These are phyloP conservation scores for Brassicogethes aeneus DNA, from an alignment of 2,888 invertebrate species.

Conservation along the genomic window DNA sequence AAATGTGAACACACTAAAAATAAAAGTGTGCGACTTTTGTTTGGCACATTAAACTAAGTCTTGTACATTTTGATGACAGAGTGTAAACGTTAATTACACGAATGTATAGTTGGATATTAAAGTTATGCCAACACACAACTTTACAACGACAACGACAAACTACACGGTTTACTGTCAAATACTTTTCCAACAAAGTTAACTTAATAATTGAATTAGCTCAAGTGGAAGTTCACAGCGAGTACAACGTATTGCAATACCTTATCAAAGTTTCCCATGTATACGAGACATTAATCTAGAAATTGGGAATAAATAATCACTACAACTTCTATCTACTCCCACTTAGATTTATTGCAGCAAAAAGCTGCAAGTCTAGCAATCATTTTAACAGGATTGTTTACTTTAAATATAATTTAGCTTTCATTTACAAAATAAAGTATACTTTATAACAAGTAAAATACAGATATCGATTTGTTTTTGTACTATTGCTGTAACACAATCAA, in stretches of 20 bases:
- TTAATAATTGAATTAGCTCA: slow-evolving; percentile 18
- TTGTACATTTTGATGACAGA: slow-evolving; percentile 4
- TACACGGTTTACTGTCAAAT: slow-evolving; percentile 17
- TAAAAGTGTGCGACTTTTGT: too few relatives aligned
- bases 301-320: background rate
- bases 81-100: slow-evolving; percentile 5
- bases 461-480: too few relatives aligned
- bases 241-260: slow-evolving; percentile 11
- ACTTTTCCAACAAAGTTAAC: slow-evolving; percentile 19
- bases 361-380: too few relatives aligned
- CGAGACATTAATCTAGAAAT: background rate
- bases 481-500: too few relatives aligned
- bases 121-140: slow-evolving; percentile 20
- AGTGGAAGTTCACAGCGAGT: slow-evolving; percentile 17
- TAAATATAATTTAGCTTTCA: too few relatives aligned
- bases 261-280: slow-evolving; percentile 6
- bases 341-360: too few relatives aligned
- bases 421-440: too few relatives aligned
- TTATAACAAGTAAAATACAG: too few relatives aligned
- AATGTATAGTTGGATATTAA: slow-evolving; percentile 14
- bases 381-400: too few relatives aligned
- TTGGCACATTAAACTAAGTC: too few relatives aligned
- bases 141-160: slow-evolving; percentile 13
- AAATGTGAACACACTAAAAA: too few relatives aligned
- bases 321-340: too few relatives aligned